Evolutionary conservation across 1,140 invertebrate genomes (phyloP).

Genomic region (Elysia chlorotica): DNA sequence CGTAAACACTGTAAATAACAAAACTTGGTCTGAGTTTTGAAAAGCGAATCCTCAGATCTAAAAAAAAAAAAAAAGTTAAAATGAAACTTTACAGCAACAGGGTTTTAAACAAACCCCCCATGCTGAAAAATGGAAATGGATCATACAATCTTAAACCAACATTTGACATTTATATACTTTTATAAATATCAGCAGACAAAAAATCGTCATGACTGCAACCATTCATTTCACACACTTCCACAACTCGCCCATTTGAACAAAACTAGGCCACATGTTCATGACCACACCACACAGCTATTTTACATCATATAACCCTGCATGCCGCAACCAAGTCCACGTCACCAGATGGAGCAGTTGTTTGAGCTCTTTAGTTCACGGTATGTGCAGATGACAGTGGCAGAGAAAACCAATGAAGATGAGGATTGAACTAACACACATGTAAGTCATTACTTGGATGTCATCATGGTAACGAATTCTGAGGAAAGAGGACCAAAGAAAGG

Average conservation of each 20-base stretch:
- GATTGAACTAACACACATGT: background rate
- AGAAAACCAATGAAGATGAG: constrained; percentile 15
- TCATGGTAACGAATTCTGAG: constrained; percentile 98
- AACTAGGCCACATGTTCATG: too few species aligned
- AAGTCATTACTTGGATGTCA: constrained; percentile 91
- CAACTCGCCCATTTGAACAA: too few species aligned
- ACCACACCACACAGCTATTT: too few species aligned
- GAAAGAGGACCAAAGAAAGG: constrained; percentile 63
- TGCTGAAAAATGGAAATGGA: background rate
- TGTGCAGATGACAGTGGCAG: constrained; percentile 9
- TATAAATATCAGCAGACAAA: constrained; percentile 28
- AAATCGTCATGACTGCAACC: constrained; percentile 6
- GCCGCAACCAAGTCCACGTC: constrained; percentile 8
- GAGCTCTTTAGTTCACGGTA: constrained; percentile 17
- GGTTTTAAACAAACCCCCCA: background rate
- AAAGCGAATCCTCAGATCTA: too few species aligned
- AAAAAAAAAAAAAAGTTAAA: background rate
- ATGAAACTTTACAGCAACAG: background rate
- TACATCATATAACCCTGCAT: too few species aligned
- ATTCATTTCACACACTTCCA: constrained; percentile 5
- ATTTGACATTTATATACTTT: constrained; percentile 20
- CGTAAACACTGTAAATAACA: too few species aligned
- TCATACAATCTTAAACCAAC: too few species aligned
- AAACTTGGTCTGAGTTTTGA: too few species aligned
- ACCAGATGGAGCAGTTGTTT: constrained; percentile 18